Evolutionary conservation across 1,140 invertebrate genomes (phyloP), one percentile per base, ranked within the genome.

Genomic region (Varroa destructor): DNA sequence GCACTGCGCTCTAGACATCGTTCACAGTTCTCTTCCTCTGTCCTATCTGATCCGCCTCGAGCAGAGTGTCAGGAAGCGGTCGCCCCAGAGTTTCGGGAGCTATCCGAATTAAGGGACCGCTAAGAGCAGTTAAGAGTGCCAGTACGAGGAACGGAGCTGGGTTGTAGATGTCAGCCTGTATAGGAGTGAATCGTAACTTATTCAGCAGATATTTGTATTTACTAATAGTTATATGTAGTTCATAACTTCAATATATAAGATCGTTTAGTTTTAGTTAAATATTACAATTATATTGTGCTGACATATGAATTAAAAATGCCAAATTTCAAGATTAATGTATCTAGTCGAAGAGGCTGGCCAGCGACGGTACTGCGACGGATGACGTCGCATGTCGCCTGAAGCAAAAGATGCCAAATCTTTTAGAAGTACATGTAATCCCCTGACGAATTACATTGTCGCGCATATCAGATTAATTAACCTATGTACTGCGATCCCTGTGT

Each of bases 91-190:
- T 67, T 67, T 67, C 61, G 61, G 61, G 61, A 8, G 12, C 46
- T 14, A 67, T 3, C 37, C 61, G 61, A n/a, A 67, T 12, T 2
- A 40, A 1, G 40, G 40, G n/a, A 46, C 40, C 61, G 2, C 61
- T 14, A 12, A 67, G 1, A 5, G 61, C 61, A 40, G 61, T 67
- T 12, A 67, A 37, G 3, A 67, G 3, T 1, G 61, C 61, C 61
- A 67, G 37, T 40, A 67, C 12, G 14, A 46, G 40, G 36, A 67
- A 67, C 4, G 61, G 61, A 43, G 61, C 61, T 25, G 61, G 61
- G 14, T 67, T 40, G 36, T 67, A 37, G 61, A 43, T 43, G 46
- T 67, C 61, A 46, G 61, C 61, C 61, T 67, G 61, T 5, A 58
- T 12, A 56, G 55, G n/a, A 12, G 55, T 12, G n/a, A 56, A n/a